Percentiles rank a stretch among this genome's conserved stretches.
phyloP scores from a whole-genome alignment of 2,113 vertebrate species.

The Axis porcinus region DNA sequence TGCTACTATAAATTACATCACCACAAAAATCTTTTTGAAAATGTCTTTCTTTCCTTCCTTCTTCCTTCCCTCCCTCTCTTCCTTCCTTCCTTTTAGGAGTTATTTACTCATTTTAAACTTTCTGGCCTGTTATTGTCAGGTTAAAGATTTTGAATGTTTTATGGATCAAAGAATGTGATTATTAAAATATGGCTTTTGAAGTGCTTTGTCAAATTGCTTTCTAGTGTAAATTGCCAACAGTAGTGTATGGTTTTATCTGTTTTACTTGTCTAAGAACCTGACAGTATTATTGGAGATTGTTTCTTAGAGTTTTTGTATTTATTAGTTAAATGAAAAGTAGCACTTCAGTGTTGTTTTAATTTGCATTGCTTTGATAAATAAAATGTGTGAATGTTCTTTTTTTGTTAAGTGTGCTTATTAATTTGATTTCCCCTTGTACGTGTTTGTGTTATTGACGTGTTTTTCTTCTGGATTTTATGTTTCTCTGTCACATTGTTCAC shows the following conservation, averaged over 20 bases:
- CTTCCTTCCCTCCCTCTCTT: background rate
- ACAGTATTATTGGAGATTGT: background rate
- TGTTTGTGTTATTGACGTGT: background rate
- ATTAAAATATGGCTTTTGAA: background rate
- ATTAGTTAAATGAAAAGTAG: background rate
- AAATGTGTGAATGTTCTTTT: background rate
- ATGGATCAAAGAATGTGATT: background rate
- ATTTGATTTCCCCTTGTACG: background rate
- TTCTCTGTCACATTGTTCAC: background rate
- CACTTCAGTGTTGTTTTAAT: conserved; percentile 1
- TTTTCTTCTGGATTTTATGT: conserved; percentile 18
- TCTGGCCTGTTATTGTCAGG: background rate
- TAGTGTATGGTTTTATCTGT: background rate
- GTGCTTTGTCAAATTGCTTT: background rate
- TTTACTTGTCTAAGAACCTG: background rate
- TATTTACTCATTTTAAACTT: conserved; percentile 4
- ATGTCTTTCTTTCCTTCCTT: background rate
- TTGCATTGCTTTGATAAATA: conserved; percentile 32
- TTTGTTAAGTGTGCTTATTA: background rate
- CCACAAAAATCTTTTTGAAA: background rate
- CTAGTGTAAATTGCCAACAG: background rate
- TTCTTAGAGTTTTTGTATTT: background rate
- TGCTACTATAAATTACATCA: background rate
- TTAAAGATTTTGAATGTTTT: background rate
- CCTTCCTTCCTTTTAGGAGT: background rate